Evolutionary conservation across 2,113 vertebrate species (phyloP).

Genomic region (Anolis carolinensis): DNA sequence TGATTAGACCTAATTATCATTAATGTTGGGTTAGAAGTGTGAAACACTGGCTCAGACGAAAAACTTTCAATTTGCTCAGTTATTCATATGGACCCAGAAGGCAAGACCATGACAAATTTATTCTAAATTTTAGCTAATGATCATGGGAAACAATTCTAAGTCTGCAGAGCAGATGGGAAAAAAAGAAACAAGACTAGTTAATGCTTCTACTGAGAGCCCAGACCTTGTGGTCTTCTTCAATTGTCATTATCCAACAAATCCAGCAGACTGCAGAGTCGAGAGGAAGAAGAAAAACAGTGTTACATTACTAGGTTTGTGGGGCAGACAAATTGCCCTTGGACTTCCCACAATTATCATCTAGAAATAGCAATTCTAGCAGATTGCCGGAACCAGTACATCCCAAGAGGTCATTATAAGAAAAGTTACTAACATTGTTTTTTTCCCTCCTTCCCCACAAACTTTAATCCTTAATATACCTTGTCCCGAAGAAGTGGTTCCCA

Average conservation of each 20-base stretch:
- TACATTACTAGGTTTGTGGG: not conserved
- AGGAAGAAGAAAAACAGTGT: not conserved
- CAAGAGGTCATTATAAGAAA: too few species aligned
- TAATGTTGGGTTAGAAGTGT: not conserved
- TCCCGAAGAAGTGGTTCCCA: too few species aligned
- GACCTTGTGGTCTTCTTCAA: not conserved
- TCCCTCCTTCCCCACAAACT: too few species aligned
- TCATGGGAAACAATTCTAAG: not conserved
- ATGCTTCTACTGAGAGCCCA: not conserved
- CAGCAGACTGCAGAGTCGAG: not conserved
- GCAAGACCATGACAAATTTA: not conserved
- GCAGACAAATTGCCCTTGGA: not conserved
- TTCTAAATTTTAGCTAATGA: not conserved
- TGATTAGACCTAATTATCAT: not conserved
- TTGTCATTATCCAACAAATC: not conserved
- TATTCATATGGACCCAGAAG: not conserved
- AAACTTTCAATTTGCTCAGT: not conserved
- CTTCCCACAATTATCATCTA: not conserved
- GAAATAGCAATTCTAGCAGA: not conserved
- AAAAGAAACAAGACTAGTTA: not conserved
- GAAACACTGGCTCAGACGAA: not conserved
- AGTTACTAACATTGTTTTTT: too few species aligned
- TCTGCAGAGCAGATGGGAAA: not conserved
- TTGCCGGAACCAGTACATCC: not conserved
- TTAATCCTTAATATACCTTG: not conserved